Base-by-base conservation (phyloP, 2,113 vertebrate genomes). In the Sander vitreus region DNA sequence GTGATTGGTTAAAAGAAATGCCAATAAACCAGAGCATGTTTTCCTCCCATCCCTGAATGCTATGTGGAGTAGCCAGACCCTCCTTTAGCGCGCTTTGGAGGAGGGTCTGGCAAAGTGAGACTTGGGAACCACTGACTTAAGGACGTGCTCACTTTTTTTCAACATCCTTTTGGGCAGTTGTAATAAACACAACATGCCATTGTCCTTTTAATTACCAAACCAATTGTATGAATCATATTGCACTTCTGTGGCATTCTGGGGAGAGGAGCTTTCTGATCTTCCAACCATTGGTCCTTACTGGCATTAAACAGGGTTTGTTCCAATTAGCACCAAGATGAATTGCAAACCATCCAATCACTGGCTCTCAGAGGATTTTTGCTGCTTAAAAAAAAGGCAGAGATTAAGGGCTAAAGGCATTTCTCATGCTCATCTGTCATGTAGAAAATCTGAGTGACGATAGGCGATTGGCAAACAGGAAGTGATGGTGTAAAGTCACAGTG, bases 281-380 rank as follows among this genome's bases (percentile, higher is more conserved):
- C 78, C 76, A 88, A 62, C 68, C 58, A 70, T 76, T 70, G 39
- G 70, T 25, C 27, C 70, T 79, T 77, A 55, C 30, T 81, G 85
- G 10, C 83, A 76, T 90, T 85, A 85, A 75, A 85, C 66, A 47
- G 23, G 57, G 70, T 85, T 88, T 87, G 88, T 75, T 90, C 88
- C 87, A 90, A 77, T 90, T 89, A 88, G 70, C 73, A 69, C 33
- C 30, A 51, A 85, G 76, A 92, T 89, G 76, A 91, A 86, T 87
- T 54, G 55, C 25, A 25, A 78, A 64, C 51, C 53, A 50, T 78
- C 65, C 64, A 90, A 87, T 91, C 89, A 73, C 84, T 90, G 84
- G 23, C 70, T 85, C 72, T 80, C 77, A 75, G 50, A 78, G 84
- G 84, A 89, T 88, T 88, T 76, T 77, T 81, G 74, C 72, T 74